Conservation (phyloP, 2,888 invertebrate species). For the Cinara cedri region DNA sequence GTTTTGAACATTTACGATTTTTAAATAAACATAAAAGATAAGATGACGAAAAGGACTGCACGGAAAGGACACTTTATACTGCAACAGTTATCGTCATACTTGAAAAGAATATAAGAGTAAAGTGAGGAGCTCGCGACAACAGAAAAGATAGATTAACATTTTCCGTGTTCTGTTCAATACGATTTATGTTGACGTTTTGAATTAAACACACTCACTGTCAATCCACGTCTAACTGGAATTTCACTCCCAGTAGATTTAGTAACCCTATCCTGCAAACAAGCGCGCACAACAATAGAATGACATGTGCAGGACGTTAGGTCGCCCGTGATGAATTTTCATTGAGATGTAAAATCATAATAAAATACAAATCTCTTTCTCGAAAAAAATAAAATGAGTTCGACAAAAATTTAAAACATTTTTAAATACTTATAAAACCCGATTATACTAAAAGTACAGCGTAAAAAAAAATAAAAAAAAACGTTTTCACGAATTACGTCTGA, state of each 20-base stretch:
- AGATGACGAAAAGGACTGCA: neutral
- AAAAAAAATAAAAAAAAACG: too few relatives aligned
- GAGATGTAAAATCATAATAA: neutral
- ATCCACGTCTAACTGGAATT: slow-evolving; percentile 31
- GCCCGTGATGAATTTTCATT: slow-evolving; percentile 13
- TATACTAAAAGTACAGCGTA: too few relatives aligned
- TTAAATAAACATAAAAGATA: slow-evolving; percentile 8
- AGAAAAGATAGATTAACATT: slow-evolving; percentile 23
- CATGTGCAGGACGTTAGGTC: neutral
- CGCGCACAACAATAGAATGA: slow-evolving; percentile 14
- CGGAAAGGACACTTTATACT: neutral
- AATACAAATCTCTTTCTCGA: neutral
- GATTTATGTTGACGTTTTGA: slow-evolving; percentile 44
- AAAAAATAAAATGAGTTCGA: too few relatives aligned
- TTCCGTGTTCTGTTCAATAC: neutral
- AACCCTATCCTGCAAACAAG: slow-evolving; percentile 21
- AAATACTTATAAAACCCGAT: too few relatives aligned
- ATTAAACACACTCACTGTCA: slow-evolving; percentile 36
- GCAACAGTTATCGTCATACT: neutral
- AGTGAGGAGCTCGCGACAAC: neutral
- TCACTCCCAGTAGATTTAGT: slow-evolving; percentile 45
- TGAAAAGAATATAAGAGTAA: slow-evolving; percentile 11
- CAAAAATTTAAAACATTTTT: too few relatives aligned
- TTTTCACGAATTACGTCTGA: too few relatives aligned
- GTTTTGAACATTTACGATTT: too few relatives aligned